Base-by-base conservation (phyloP, 2,113 vertebrate species). In the Butorides virescens region DNA sequence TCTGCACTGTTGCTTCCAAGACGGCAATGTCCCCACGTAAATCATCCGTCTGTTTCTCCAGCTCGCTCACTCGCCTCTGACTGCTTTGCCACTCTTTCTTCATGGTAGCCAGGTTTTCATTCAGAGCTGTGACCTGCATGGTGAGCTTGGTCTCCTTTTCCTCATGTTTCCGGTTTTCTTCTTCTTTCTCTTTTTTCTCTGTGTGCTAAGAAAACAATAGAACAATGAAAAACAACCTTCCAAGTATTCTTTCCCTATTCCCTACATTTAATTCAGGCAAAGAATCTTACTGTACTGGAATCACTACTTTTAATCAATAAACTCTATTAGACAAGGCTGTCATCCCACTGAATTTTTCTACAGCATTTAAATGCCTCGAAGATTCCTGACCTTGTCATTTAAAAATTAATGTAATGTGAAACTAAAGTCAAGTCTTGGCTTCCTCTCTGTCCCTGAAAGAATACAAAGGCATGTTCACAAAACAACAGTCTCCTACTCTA, bases 31-130 rank as follows among this genome's bases (percentile, higher is more conserved):
- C 99, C 8, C 99, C 99, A 55, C 99, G 98, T 68, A 99, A 97
- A 94, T 99, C 99, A 5, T 99, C 99, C 0, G 98, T 99, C 96
- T 99, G 99, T 63, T 99, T 99, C 98, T 99, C 99, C 39, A 99
- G 98, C 72, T 99, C 99, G 0, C 98, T 97, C 5, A 99, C 99
- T 66, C 99, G 97, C 78, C 98, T 98, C 78, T 99, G 99, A 96
- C 99, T 99, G 71, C 99, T 98, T 87, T 99, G 99, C 99, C 99
- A 99, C 96, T 99, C 99, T 27, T 99, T 99, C 97, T 99, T 99
- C 93, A 99, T 97, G 2, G 99, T 99, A 56, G 99, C 99, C 91
- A 99, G 94, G 29, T 99, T 99, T 89, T 99, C 99, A 86, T 99
- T 99, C 79, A 99, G 95, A 25, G 99, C 99, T 63, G 99, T 98